These are phyloP conservation scores for Cirrhinus mrigala DNA, from an alignment of 2,797 vertebrate species.

Conservation along the genomic window DNA sequence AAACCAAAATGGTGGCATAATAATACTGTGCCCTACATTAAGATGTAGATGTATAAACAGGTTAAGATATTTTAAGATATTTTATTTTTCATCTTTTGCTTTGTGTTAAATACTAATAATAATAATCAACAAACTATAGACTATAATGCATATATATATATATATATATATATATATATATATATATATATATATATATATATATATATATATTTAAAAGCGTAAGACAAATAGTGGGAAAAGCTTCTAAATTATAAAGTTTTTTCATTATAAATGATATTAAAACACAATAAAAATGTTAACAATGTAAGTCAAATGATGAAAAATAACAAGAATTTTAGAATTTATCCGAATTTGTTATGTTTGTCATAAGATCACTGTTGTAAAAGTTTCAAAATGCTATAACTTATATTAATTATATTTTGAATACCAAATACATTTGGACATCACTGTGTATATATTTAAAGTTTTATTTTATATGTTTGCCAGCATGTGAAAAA, in stretches of 20 bases:
- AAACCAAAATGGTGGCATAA: not conserved
- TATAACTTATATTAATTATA: not conserved
- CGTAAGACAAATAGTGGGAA: not conserved
- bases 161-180: slow-evolving; percentile 4
- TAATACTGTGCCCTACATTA: not conserved
- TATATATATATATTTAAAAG: not conserved
- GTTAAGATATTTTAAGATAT: not conserved
- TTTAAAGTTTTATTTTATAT: not conserved
- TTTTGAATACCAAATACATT: not conserved
- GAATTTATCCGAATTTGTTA: not conserved
- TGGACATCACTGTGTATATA: not conserved
- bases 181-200: not conserved
- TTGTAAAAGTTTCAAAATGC: not conserved
- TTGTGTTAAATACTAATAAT: not conserved
- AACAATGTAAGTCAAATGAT: not conserved
- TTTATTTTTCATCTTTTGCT: not conserved
- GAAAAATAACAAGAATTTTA: not conserved
- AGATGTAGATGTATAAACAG: not conserved
- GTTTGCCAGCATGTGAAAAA: not conserved
- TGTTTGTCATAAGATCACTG: not conserved
- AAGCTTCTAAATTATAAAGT: not conserved
- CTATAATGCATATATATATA: not conserved
- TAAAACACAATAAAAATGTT: not conserved
- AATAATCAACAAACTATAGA: not conserved
- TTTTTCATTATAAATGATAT: not conserved